Base-by-base conservation (phyloP, 2,888 invertebrate genomes). In the Dryocosmus kuriphilus region DNA sequence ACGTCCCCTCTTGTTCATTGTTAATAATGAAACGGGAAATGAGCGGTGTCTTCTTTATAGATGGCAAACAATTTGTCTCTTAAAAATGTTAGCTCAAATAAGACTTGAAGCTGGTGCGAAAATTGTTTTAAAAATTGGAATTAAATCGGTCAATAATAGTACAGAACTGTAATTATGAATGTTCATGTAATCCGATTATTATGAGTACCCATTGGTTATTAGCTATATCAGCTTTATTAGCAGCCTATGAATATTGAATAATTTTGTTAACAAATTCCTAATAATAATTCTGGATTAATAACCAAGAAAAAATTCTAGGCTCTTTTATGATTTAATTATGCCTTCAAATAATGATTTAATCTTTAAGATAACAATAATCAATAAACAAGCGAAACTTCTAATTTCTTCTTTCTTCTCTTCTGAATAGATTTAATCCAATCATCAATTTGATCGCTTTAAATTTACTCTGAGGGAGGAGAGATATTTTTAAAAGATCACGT, bases 401-500 rank as follows among this genome's bases (percentile, higher is more conserved):
- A 16, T 3, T 41, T 38, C 38, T 38, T 41, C 1, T 38, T 14
- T 14, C n/a, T 8, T 8, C 8, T n/a, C 6, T 14, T n/a, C 7
- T 14, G 0, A n/a, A 8, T n/a, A n/a, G n/a, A n/a, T 30, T 71
- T 41, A 11, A 71, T n/a, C 30, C 1, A 19, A 51, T 30, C 24
- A n/a, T 46, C 4, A 65, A 24, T 14, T 8, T 19, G 9, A 24
- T 19, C 30, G 22, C 30, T 71, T 30, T 16, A 27, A 27, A 71
- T 51, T 71, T 51, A 11, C 30, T 51, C 46, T 71, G 27, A 71
- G 19, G 30, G n/a, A 71, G 71, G 51, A 27, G 71, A n/a, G 27
- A 27, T 51, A 71, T 51, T 71, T 71, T 9, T 46, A 71, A 51
- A 51, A 51, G 71, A n/a, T 71, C 51, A 71, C 30, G 30, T 71